A percentile compares a stretch with the other conserved stretches of the same genome.
Evolutionary conservation across 2,888 invertebrate genomes (phyloP).

Genomic region (Sphaerophoria taeniata): DNA sequence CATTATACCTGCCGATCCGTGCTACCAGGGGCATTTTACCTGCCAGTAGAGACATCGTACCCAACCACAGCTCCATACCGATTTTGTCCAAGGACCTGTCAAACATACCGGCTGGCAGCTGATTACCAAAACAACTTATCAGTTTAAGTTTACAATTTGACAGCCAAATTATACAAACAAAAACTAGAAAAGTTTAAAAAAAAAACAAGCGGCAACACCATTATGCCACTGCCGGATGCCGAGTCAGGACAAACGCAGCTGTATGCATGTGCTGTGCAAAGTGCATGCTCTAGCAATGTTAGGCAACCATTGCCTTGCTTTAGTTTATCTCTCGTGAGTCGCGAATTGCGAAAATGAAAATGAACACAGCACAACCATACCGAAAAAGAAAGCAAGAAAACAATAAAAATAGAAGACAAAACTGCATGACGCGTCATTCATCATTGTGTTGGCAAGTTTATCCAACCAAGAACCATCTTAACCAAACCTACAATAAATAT

Average conservation of each 20-base stretch:
- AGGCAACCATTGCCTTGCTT: constrained; percentile 28
- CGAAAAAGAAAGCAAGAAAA: not conserved
- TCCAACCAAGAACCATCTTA: constrained; percentile 21
- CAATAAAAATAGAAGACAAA: constrained; percentile 46
- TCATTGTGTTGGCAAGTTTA: constrained; percentile 55
- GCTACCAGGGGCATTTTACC: no score
- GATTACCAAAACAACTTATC: no score
- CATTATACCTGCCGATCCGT: no score
- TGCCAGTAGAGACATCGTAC: no score
- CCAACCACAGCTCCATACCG: no score
- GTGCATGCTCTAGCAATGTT: constrained; percentile 9
- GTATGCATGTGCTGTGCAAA: constrained; percentile 20
- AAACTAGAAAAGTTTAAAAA: not conserved
- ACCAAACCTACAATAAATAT: not conserved
- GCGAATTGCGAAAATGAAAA: constrained; percentile 40
- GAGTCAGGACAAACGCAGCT: constrained; percentile 14
- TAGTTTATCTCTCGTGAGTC: constrained; percentile 46
- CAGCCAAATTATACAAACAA: not conserved
- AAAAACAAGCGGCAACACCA: not conserved
- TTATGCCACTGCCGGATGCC: not conserved
- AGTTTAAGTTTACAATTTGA: no score
- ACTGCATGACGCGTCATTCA: constrained; percentile 58
- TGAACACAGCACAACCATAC: constrained; percentile 23
- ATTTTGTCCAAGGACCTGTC: no score
- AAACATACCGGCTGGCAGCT: no score